A percentile compares a stretch with the other conserved stretches of the same genome.
Conservation (phyloP, 2,797 vertebrate species). For the Pangasius sanitwongsei region DNA sequence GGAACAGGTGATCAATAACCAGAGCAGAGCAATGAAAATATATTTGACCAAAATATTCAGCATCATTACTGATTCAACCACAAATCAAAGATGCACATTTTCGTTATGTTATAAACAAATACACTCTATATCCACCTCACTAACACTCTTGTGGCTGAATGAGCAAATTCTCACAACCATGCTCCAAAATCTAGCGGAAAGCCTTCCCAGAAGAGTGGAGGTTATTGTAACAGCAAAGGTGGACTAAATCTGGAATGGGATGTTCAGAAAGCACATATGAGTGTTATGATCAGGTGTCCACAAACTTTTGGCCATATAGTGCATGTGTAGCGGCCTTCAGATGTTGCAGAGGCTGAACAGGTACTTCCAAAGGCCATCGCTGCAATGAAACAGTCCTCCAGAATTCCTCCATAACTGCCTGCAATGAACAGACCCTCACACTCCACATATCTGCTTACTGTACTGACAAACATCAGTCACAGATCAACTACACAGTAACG, state of each 20-base stretch:
- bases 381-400: neutral
- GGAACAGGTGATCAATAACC: neutral
- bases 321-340: neutral
- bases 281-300: neutral
- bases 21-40: neutral
- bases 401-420: neutral
- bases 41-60: neutral
- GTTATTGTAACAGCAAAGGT: no score
- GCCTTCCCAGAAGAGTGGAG: neutral
- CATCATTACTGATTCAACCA: neutral
- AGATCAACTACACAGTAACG: neutral
- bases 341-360: neutral
- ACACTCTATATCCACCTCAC: neutral
- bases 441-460: conserved; percentile 1
- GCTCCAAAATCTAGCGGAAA: neutral
- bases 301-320: neutral
- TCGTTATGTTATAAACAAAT: neutral
- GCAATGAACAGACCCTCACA: neutral
- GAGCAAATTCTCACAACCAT: neutral
- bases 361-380: neutral
- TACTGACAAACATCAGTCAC: conserved; percentile 1
- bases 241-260: neutral
- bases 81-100: neutral
- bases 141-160: neutral
- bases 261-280: neutral